Evolutionary conservation across 2,113 vertebrate species (phyloP), one percentile per base, ranked within the genome.

Genomic region (Oreotrochilus melanogaster): DNA sequence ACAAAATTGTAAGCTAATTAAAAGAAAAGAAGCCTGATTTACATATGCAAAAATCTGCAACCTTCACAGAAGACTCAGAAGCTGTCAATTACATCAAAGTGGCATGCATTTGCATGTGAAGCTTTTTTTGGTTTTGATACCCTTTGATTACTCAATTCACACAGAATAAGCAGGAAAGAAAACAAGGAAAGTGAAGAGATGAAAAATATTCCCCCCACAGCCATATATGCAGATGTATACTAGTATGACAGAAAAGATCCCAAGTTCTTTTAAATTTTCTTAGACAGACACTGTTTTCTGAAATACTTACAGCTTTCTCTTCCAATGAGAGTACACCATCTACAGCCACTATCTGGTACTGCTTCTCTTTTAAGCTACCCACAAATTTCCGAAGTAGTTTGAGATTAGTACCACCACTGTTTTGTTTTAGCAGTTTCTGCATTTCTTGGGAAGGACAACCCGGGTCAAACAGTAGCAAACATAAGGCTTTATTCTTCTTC

Each of bases 301-400:
- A 42, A 93, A 91, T 84, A 98, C 98, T 98, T 97, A 99, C 99
- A 88, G 89, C 87, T 97, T 98, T 99, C 92, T 99, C 99, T 71
- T 99, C 98, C 45, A 96, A 76, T n/a, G 99, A 97, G 43, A 99
- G 97, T 14, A 98, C 42, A 7, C 98, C 99, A 87, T 98, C 98
- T 91, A 98, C 96, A 72, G 98, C 94, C 92, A 99, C 98, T 89
- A 99, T 97, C 92, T 99, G 99, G 97, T 99, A 99, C 37, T 99
- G 99, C 78, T 97, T 98, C 97, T 99, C 98, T 96, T 99, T 99
- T 80, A 99, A 97, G 96, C 97, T 97, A 65, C 98, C 89, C 30
- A 97, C 81, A 92, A 97, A 98, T 93, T 97, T 99, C 64, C 98
- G 97, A 65, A 99, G 92, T 6, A 96, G 95, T 73, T 91, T 98